Evolutionary conservation across 2,113 vertebrate species (phyloP).

Genomic region (Aramus guarauna): DNA sequence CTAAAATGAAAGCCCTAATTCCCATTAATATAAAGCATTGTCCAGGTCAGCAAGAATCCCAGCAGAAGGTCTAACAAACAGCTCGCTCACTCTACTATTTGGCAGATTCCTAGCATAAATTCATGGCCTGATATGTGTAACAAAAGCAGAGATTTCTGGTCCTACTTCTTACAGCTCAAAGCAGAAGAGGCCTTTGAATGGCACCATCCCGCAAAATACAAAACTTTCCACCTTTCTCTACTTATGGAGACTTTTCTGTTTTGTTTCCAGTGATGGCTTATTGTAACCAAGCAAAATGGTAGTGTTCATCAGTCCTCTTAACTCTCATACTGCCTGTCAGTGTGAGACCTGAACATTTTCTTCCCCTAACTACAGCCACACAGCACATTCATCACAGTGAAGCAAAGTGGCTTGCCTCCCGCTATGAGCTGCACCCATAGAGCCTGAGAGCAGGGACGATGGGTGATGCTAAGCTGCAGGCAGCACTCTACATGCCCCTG

Average conservation of each 20-base stretch:
- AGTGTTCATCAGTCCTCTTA: not conserved
- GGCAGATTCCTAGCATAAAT: not conserved
- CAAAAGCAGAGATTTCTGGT: not conserved
- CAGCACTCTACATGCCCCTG: not conserved
- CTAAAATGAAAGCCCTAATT: not conserved
- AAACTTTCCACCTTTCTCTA: not conserved
- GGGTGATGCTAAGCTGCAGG: not conserved
- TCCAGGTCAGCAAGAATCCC: not conserved
- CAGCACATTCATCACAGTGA: not conserved
- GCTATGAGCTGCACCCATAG: not conserved
- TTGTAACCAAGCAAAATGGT: not conserved
- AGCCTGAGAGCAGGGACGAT: not conserved
- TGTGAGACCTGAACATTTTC: not conserved
- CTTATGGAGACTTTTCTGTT: not conserved
- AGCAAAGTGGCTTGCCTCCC: not conserved
- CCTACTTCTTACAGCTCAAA: not conserved
- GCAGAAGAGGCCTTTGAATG: not conserved
- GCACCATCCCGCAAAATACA: not conserved
- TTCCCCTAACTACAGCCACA: not conserved
- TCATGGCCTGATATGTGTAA: not conserved
- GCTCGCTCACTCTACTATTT: not conserved
- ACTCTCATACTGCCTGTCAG: not conserved
- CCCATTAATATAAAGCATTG: not conserved
- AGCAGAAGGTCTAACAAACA: not conserved
- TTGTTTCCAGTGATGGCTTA: not conserved